Evolutionary conservation across 1,140 invertebrate genomes (phyloP).

Genomic region (Lepidostoma basale): DNA sequence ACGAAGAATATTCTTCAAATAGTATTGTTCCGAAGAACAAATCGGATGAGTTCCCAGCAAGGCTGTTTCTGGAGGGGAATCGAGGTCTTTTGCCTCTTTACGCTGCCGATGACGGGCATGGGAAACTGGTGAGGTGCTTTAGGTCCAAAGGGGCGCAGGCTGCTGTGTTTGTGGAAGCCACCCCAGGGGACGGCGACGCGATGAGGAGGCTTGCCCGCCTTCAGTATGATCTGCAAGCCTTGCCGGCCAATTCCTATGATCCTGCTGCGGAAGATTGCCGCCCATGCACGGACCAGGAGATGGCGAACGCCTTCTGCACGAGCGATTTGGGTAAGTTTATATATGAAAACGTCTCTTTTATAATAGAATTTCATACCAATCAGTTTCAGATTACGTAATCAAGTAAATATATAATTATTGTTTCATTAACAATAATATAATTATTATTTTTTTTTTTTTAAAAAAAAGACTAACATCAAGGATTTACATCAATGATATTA

Average conservation of each 20-base stretch:
- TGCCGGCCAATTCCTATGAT: slow-evolving; percentile 60
- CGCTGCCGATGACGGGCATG: slow-evolving; percentile 66
- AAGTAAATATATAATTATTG: no score
- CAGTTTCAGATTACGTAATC: no score
- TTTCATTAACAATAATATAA: no score
- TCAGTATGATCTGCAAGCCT: slow-evolving; percentile 70
- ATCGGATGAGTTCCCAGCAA: slow-evolving; percentile 59
- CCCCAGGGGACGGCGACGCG: slow-evolving; percentile 52
- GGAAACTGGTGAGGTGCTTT: slow-evolving; percentile 68
- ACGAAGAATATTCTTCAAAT: no score
- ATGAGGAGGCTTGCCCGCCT: slow-evolving; percentile 64
- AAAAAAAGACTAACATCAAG: no score
- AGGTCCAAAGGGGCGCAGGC: slow-evolving; percentile 69
- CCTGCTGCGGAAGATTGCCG: slow-evolving; percentile 74
- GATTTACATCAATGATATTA: no score
- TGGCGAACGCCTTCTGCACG: slow-evolving; percentile 78
- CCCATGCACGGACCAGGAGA: slow-evolving; percentile 75
- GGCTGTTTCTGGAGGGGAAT: slow-evolving; percentile 73
- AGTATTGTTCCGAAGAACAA: background rate
- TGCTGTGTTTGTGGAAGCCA: slow-evolving; percentile 73
- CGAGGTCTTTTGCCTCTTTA: slow-evolving; percentile 69
- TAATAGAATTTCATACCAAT: background rate
- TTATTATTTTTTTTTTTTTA: no score
- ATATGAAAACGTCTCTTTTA: background rate
- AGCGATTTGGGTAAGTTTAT: slow-evolving; percentile 74